Evolutionary conservation across 2,888 invertebrate species (phyloP).

Genomic region (Rhagonycha fulva): DNA sequence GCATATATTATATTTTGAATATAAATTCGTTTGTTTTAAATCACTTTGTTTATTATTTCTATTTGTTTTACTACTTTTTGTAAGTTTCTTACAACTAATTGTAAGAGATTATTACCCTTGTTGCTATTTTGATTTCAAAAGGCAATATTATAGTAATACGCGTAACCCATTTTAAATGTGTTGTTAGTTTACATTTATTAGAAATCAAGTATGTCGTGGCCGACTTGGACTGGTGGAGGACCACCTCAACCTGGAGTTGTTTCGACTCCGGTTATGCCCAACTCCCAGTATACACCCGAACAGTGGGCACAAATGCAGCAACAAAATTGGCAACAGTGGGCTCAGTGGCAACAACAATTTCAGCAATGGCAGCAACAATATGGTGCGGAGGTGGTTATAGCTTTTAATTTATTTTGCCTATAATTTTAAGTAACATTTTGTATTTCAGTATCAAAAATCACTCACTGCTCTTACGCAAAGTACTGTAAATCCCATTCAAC

Average conservation of each 20-base stretch:
- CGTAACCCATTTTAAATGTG: background rate
- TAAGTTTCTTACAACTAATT: background rate
- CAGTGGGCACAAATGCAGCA: constrained; percentile 73
- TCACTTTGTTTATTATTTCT: background rate
- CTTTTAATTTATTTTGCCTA: constrained; percentile 6
- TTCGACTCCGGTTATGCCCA: constrained; percentile 23
- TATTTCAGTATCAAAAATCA: constrained; percentile 60
- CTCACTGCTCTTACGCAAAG: constrained; percentile 49
- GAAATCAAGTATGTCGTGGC: constrained; percentile 50
- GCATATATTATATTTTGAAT: background rate
- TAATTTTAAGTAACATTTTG: constrained; percentile 3
- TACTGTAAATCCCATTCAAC: constrained; percentile 25
- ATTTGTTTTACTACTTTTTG: background rate
- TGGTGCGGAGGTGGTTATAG: constrained; percentile 71
- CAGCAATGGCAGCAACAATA: constrained; percentile 77
- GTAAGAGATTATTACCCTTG: background rate
- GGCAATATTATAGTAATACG: background rate
- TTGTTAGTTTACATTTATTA: background rate
- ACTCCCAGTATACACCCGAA: constrained; percentile 62
- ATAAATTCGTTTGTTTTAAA: background rate
- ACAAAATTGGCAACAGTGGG: constrained; percentile 75
- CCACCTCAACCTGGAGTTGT: constrained; percentile 25
- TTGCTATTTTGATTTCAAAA: background rate
- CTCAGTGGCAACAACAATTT: constrained; percentile 79
- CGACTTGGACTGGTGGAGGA: constrained; percentile 43